A percentile compares a stretch with the other conserved stretches of the same genome.
These are phyloP conservation scores for Orchesella flavescens DNA, from an alignment of 2,888 invertebrate species.

Conservation along the genomic window DNA sequence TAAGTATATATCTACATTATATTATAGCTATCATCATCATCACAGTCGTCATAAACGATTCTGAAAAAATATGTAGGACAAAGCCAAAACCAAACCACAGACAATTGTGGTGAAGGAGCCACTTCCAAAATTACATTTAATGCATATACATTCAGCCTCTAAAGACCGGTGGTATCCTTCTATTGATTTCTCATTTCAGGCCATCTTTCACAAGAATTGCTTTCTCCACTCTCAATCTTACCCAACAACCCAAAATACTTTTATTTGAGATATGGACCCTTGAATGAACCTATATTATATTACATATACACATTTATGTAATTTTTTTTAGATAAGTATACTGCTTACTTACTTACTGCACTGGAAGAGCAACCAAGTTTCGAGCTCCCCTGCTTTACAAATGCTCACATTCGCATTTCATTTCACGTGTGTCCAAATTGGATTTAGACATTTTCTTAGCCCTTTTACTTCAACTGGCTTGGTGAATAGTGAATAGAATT, in stretches of 20 bases:
- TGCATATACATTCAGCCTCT: conserved; percentile 4
- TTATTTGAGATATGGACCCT: neutral
- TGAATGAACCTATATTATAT: too few species aligned
- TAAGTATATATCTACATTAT: too few species aligned
- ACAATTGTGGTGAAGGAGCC: conserved; percentile 14
- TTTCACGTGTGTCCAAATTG: conserved; percentile 42
- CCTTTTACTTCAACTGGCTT: neutral
- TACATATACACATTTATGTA: neutral
- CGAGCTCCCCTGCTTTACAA: neutral
- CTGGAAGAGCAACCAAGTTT: neutral
- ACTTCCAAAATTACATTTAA: conserved; percentile 19
- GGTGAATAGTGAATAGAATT: neutral
- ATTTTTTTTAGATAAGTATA: too few species aligned
- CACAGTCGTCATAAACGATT: too few species aligned
- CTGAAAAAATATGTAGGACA: conserved; percentile 7
- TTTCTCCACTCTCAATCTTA: conserved; percentile 16
- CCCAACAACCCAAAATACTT: neutral
- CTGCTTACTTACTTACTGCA: too few species aligned
- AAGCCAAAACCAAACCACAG: conserved; percentile 16
- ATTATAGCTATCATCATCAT: too few species aligned
- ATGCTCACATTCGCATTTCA: conserved; percentile 23
- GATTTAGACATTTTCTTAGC: conserved; percentile 37
- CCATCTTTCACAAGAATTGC: conserved; percentile 16
- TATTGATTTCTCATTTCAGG: conserved; percentile 40
- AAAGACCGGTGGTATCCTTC: neutral